Base-by-base conservation (phyloP, 2,888 invertebrate species). In the Sinhomidia bicolor region DNA sequence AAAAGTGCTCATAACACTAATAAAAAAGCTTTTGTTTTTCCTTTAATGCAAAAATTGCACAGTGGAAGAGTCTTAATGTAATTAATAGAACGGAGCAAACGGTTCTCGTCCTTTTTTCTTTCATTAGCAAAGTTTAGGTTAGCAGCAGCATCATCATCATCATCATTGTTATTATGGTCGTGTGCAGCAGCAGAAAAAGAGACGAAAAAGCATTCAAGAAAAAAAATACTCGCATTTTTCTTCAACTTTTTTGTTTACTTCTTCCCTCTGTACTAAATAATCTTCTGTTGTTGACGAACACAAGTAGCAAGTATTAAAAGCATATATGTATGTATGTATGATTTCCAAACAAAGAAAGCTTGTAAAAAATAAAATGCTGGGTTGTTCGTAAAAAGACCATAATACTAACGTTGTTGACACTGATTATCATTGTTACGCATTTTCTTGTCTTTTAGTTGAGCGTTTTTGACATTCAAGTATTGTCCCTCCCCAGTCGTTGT, bases 81-180 rank as follows among this genome's bases (percentile, higher is more conserved):
- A 85, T 85, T 85, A 85, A 85, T 85, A 85, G 85, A 85, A 85
- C 85, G 85, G 9, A 41, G 36, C 44, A 68, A 68, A 68, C 17
- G 36, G 20, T 17, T 41, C n/a, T 68, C 10, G 2, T 62, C n/a
- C 57, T 60, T 54, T 54, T 54, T 41, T 41, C 9, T 41, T 9
- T 41, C 9, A 4, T 41, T 41, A 9, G 41, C 41, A n/a, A n/a
- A n/a, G n/a, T n/a, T n/a, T n/a, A n/a, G n/a, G n/a, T n/a, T n/a
- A n/a, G n/a, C n/a, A n/a, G n/a, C n/a, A n/a, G n/a, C n/a, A n/a
- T n/a, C n/a, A n/a, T n/a, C n/a, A n/a, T n/a, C n/a, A n/a, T n/a
- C n/a, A n/a, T n/a, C n/a, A n/a, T n/a, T n/a, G n/a, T 47, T 12
- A 12, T 20, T 3, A 54, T 54, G 54, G 20, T 54, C 54, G 20